phyloP scores from a whole-genome alignment of 2,113 vertebrate genomes.

The Oryzias celebensis region DNA sequence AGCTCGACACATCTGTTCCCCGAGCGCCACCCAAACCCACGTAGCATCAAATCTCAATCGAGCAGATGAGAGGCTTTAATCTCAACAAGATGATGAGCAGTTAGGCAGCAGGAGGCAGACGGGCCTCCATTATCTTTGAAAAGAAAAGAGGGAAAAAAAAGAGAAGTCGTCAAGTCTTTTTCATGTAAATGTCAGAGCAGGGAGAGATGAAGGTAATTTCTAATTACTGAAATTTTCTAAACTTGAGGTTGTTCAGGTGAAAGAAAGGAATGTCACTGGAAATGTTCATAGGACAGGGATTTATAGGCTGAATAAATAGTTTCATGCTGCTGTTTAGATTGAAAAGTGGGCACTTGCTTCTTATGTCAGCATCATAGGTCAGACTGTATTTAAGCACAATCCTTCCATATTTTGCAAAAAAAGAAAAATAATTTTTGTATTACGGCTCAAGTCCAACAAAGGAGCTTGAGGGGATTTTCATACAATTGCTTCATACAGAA shows the following conservation, averaged over 20 bases:
- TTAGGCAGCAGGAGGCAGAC: slow-evolving; percentile 11
- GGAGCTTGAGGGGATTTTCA: slow-evolving; percentile 37
- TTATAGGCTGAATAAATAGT: no score
- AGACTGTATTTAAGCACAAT: no score
- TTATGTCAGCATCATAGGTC: no score
- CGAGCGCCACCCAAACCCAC: slow-evolving; percentile 10
- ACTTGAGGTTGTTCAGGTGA: neutral
- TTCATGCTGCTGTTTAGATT: no score
- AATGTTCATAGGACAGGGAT: no score
- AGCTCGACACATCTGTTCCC: slow-evolving; percentile 8
- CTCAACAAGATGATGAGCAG: slow-evolving; percentile 3
- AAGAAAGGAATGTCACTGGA: neutral
- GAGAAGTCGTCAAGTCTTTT: neutral
- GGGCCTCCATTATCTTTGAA: slow-evolving; percentile 1
- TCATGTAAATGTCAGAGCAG: slow-evolving; percentile 1
- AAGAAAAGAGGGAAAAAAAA: neutral
- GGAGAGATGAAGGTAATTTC: neutral
- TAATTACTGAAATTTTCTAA: slow-evolving; percentile 18
- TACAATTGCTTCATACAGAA: slow-evolving; percentile 50
- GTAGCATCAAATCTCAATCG: slow-evolving; percentile 4
- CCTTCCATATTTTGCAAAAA: neutral
- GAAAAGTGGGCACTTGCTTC: no score
- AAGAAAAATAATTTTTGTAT: neutral
- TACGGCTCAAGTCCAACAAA: slow-evolving; percentile 42
- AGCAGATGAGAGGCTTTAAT: neutral